A percentile compares a stretch with the other conserved stretches of the same genome.
These are phyloP conservation scores for Buphagus erythrorhynchus DNA, from an alignment of 2,797 vertebrate species.

Conservation along the genomic window DNA sequence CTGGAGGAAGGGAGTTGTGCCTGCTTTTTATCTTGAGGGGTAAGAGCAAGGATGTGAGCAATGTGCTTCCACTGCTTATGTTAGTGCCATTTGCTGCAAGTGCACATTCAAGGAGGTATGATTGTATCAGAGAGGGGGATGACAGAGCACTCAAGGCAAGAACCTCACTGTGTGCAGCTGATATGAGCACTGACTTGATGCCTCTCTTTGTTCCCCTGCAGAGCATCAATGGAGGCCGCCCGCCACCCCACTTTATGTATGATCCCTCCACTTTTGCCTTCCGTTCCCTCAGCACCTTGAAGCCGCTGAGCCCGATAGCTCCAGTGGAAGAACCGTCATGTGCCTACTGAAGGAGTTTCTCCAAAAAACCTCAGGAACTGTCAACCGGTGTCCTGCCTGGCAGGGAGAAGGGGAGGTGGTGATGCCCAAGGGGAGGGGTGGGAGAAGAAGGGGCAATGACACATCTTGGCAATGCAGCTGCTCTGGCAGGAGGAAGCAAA, in stretches of 20 bases:
- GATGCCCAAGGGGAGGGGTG: neutral
- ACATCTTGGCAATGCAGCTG: neutral
- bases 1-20: neutral
- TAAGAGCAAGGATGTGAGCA: neutral
- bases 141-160: neutral
- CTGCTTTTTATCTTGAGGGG: neutral
- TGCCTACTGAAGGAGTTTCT: constrained; percentile 75
- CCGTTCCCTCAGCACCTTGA: constrained; percentile 87
- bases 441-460: neutral
- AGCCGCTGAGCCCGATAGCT: constrained; percentile 85
- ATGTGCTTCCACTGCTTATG: neutral
- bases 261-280: constrained; percentile 91
- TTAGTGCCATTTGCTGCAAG: neutral
- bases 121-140: neutral
- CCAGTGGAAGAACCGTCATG: constrained; percentile 87
- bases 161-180: neutral
- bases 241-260: constrained; percentile 84
- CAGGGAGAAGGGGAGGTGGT: neutral
- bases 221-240: constrained; percentile 81
- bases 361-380: constrained; percentile 71
- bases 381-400: neutral
- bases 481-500: neutral
- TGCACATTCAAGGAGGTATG: neutral
- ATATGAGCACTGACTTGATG: neutral
- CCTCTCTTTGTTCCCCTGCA: constrained; percentile 62